Evolutionary conservation across 2,113 vertebrate species (phyloP), one percentile per base, ranked within the genome.

Genomic region (Crocuta crocuta): DNA sequence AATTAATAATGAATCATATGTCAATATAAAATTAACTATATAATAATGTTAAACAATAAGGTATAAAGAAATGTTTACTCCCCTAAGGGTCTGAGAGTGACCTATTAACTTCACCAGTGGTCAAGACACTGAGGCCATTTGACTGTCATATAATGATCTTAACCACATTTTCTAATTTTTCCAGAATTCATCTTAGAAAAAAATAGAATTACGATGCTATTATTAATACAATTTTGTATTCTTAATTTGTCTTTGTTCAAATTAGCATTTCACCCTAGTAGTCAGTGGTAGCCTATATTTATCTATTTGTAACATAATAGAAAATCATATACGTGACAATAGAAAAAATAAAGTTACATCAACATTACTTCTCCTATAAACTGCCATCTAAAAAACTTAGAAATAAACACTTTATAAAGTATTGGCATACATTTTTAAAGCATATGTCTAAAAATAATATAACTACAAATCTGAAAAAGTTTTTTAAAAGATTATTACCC

Each of bases 61-160:
- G 3, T 61, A 95, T 68, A 85, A 96, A 70, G 45, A 97, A 97
- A 95, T 73, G 4, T 90, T 96, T 87, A 88, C 7, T 89, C 31
- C 5, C 28, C 43, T 31, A 81, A 63, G 31, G 78, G 9, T 55
- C 19, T 71, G 7, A 92, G 15, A 83, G 10, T 82, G 16, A 94
- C 4, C 63, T 73, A 50, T 39, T 89, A 43, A 23, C 21, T 68
- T 88, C 91, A 74, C 13, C 15, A 58, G 53, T 94, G 21, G 17
- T 73, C 24, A 94, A 98, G 39, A 92, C 71, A 66, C 12, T 79
- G 61, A 92, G 7, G 61, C 5, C 35, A 88, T 9, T 39, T 39
- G 15, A 70, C 15, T 92, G 31, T 65, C 63, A 90, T 35, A 68
- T 31, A 16, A 83, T 83, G 31, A 87, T 35, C 81, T 81, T 93